Conservation (phyloP, 2,113 vertebrate genomes). For the Turnix velox region DNA sequence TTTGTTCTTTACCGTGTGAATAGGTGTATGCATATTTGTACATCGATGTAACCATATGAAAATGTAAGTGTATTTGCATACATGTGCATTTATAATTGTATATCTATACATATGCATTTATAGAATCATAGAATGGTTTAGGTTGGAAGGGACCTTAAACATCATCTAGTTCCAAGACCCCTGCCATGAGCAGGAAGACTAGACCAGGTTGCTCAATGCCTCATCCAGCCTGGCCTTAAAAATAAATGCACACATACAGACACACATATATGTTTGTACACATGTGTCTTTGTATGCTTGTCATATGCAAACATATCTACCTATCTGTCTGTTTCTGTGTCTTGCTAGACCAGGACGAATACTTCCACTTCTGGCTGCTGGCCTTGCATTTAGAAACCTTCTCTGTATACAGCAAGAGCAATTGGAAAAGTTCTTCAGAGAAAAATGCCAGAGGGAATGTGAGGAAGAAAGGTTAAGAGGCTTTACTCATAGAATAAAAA, state of each 20-base stretch:
- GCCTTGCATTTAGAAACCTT: neutral
- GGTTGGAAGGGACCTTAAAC: too few species aligned
- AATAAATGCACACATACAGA: neutral
- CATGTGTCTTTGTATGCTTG: neutral
- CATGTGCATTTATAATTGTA: neutral
- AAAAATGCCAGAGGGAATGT: neutral
- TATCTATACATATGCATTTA: neutral
- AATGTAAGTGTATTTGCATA: neutral
- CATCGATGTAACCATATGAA: neutral
- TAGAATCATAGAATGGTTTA: too few species aligned
- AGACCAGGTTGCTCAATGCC: too few species aligned
- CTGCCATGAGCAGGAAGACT: too few species aligned
- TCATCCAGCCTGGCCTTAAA: too few species aligned
- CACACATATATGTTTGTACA: neutral
- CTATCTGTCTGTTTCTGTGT: neutral
- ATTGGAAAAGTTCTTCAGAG: neutral
- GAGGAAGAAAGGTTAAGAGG: neutral
- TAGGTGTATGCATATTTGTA: neutral
- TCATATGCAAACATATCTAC: neutral
- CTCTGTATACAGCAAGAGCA: neutral
- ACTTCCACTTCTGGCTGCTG: neutral
- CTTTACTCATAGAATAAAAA: neutral
- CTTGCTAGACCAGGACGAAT: neutral
- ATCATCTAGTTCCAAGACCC: too few species aligned
- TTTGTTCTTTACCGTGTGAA: neutral